Conservation (phyloP, 2,888 invertebrate genomes). For the Trissolcus japonicus region DNA sequence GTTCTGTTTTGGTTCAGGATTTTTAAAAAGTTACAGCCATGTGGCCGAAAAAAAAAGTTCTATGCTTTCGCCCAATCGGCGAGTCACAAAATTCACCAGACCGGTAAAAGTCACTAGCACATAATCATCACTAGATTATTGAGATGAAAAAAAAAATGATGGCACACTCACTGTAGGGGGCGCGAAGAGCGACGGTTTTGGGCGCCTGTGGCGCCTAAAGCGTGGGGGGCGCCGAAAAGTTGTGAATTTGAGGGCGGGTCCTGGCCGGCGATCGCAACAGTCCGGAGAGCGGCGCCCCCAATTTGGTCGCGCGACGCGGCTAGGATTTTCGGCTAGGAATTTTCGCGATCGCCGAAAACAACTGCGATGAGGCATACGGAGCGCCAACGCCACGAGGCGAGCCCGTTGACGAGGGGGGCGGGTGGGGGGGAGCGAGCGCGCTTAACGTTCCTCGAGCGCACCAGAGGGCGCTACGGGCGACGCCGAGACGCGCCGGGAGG, state of each 20-base stretch:
- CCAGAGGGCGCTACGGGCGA: constrained; percentile 2
- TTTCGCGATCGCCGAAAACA: constrained; percentile 48
- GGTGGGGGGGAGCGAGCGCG: constrained; percentile 9
- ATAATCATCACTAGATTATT: too few species aligned
- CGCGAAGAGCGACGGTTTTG: constrained; percentile 11
- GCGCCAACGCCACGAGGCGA: constrained; percentile 38
- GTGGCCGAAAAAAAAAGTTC: too few species aligned
- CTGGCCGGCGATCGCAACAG: constrained; percentile 57
- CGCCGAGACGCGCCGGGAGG: not conserved
- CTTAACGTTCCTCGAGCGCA: not conserved
- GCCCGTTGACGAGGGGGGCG: constrained; percentile 14
- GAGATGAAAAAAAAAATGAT: too few species aligned
- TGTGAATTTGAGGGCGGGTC: constrained; percentile 6
- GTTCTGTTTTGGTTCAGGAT: too few species aligned
- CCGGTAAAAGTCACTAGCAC: too few species aligned
- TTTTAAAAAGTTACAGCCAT: too few species aligned
- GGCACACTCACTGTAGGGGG: too few species aligned
- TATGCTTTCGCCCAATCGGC: too few species aligned
- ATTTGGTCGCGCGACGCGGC: constrained; percentile 33
- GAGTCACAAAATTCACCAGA: too few species aligned
- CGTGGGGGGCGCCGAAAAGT: not conserved
- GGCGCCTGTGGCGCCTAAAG: constrained; percentile 7
- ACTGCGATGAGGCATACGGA: constrained; percentile 31
- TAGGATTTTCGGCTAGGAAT: constrained; percentile 41
- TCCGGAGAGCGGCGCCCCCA: constrained; percentile 41